Base-by-base conservation (phyloP, 1,140 invertebrate species). In the Cyclargus thomasi region DNA sequence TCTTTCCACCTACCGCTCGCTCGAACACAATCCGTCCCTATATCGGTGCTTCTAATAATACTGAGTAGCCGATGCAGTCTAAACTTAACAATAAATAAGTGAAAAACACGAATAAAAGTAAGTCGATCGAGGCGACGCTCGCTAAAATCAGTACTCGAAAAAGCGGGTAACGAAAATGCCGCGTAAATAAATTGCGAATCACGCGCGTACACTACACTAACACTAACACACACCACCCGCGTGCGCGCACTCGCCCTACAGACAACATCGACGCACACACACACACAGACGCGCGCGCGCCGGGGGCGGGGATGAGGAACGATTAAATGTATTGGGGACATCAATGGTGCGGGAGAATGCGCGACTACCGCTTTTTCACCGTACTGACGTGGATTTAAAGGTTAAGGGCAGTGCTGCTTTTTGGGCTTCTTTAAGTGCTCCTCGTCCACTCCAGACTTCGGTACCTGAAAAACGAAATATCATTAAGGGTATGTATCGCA, bases 361-460 rank as follows among this genome's bases (percentile, higher is more conserved):
- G 73, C 57, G 67, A 67, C 39, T 64, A 76, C 84, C 84, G 84
- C 86, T 83, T 80, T 82, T 85, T 79, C 80, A 83, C 82, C 75
- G 83, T 86, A 88, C 85, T 88, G 85, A 90, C 70, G 76, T 80
- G 76, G 66, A 65, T 83, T 70, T 87, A 86, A 86, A 79, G 85
- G 87, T 90, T 90, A 90, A 90, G 93, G 94, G 87, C 93, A 93
- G 76, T 94, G 93, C 76, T 92, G 92, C 84, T 95, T 94, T 86
- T 95, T 96, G 77, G 93, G 93, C 82, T 94, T 94, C 85, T 95
- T 96, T 86, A 97, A 95, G 82, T 96, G 95, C 79, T 98, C 97
- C 81, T 95, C 94, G 75, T 97, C 97, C 73, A 95, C 94, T 59
- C 96, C 96, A 7, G 95, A 94, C 72, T 95, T 94, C 73, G 94